Percentiles rank a stretch among this genome's conserved stretches.
phyloP scores from a whole-genome alignment of 1,140 invertebrate species.

The Leptonema lineaticorne region DNA sequence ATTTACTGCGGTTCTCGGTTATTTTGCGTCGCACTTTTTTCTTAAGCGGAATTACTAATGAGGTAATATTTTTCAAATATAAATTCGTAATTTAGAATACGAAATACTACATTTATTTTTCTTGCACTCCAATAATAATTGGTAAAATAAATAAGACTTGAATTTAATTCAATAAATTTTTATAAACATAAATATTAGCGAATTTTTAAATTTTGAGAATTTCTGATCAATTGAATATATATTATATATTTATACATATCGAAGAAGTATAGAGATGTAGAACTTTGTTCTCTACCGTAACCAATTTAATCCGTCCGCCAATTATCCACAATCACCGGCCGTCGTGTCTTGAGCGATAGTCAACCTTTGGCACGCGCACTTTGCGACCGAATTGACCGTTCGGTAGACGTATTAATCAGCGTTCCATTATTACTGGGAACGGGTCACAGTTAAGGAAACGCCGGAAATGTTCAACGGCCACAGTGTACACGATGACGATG shows the following conservation, averaged over 20 bases:
- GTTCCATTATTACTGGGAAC: conserved; percentile 2
- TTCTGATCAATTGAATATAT: background rate
- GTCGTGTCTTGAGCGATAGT: conserved; percentile 1
- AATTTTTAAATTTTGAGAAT: background rate
- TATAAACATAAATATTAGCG: background rate
- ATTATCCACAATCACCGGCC: conserved; percentile 2
- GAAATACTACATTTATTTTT: too few species aligned
- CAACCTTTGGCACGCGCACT: background rate
- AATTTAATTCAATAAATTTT: background rate
- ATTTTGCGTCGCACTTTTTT: background rate
- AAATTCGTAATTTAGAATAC: background rate
- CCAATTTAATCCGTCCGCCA: background rate
- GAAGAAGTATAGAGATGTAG: too few species aligned
- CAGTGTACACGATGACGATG: background rate
- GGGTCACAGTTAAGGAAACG: background rate
- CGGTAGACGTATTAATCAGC: conserved; percentile 13
- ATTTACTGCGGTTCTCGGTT: background rate
- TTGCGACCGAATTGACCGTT: conserved; percentile 1
- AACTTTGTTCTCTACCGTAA: background rate
- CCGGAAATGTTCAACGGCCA: background rate
- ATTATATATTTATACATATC: background rate
- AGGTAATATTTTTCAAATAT: too few species aligned
- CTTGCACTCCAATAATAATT: too few species aligned
- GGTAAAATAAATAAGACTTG: too few species aligned
- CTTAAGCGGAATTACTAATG: background rate